A percentile compares a stretch with the other conserved stretches of the same genome.
Evolutionary conservation across 2,797 vertebrate species (phyloP).

Genomic region (Phoeniculus purpureus): DNA sequence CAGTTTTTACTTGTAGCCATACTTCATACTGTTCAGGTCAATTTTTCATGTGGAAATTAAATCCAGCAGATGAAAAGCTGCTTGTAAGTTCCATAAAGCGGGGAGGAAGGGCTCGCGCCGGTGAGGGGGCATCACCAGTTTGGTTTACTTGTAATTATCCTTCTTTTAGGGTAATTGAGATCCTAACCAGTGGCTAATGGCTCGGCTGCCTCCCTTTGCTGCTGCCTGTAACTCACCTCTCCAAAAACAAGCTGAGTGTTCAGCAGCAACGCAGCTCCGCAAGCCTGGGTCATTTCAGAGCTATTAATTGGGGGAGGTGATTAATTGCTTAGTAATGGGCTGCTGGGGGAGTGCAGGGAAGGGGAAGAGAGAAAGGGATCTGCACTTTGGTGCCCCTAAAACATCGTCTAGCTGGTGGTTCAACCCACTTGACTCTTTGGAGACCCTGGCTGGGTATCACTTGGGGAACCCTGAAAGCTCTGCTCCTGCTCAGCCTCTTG

Average conservation of each 20-base stretch:
- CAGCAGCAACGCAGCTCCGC: slow-evolving; percentile 69
- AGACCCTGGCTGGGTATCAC: too few relatives aligned
- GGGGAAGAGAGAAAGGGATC: slow-evolving; percentile 35
- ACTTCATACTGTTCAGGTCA: slow-evolving; percentile 82
- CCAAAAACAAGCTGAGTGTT: slow-evolving; percentile 78
- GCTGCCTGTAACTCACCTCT: slow-evolving; percentile 75
- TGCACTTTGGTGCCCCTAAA: slow-evolving; percentile 72
- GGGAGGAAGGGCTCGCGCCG: slow-evolving; percentile 54
- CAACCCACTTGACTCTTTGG: too few relatives aligned
- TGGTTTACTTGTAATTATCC: slow-evolving; percentile 84
- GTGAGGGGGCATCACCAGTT: slow-evolving; percentile 74
- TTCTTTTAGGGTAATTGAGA: slow-evolving; percentile 78
- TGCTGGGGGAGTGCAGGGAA: slow-evolving; percentile 66
- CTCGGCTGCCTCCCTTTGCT: slow-evolving; percentile 72
- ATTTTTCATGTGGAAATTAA: slow-evolving; percentile 83
- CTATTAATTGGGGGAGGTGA: slow-evolving; percentile 82
- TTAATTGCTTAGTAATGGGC: slow-evolving; percentile 84
- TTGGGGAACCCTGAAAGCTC: slow-evolving; percentile 12
- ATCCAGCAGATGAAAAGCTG: slow-evolving; percentile 76
- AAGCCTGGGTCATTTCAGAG: slow-evolving; percentile 76
- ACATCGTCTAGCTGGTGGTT: not conserved
- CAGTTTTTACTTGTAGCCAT: slow-evolving; percentile 79
- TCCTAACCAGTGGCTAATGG: slow-evolving; percentile 81
- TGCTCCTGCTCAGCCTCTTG: slow-evolving; percentile 43
- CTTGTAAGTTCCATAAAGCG: slow-evolving; percentile 75